A percentile compares a stretch with the other conserved stretches of the same genome.
phyloP scores from a whole-genome alignment of 2,797 vertebrate species.

The Gouania willdenowi region DNA sequence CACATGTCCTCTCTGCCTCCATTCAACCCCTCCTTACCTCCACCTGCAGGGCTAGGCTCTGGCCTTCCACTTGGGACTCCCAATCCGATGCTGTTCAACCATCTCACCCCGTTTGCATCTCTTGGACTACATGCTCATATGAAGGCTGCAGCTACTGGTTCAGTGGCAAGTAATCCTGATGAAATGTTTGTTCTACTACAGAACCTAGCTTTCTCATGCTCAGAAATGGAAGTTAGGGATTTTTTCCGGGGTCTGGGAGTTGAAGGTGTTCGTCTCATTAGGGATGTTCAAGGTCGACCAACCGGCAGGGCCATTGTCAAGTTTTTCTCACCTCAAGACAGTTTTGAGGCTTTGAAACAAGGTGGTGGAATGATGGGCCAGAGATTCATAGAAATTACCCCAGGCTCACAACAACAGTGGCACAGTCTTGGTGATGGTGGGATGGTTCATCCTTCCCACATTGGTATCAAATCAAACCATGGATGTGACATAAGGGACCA shows the following conservation, averaged over 20 bases:
- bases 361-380: conserved; percentile 95
- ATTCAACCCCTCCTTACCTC: conserved; percentile 86
- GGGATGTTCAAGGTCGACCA: conserved; percentile 88
- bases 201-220: conserved; percentile 90
- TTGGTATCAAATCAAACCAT: conserved; percentile 42
- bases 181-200: conserved; percentile 90
- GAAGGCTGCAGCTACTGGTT: conserved; percentile 75
- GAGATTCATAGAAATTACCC: conserved; percentile 91
- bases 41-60: conserved; percentile 85
- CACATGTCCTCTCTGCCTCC: conserved; percentile 90
- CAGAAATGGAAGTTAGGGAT: conserved; percentile 89
- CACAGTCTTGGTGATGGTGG: conserved; percentile 62
- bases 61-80: conserved; percentile 84
- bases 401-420: conserved; percentile 94
- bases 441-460: conserved; percentile 15
- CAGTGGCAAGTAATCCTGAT: conserved; percentile 75
- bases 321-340: conserved; percentile 92
- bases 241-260: conserved; percentile 92
- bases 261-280: conserved; percentile 85
- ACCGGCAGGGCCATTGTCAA: conserved; percentile 92
- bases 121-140: conserved; percentile 86
- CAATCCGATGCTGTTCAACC: conserved; percentile 91
- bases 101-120: conserved; percentile 81
- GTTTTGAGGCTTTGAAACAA: conserved; percentile 91
- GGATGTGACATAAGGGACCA: too few relatives aligned